Evolutionary conservation across 2,113 vertebrate genomes (phyloP), one percentile per base, ranked within the genome.

Genomic region (Corythornis vintsioides): DNA sequence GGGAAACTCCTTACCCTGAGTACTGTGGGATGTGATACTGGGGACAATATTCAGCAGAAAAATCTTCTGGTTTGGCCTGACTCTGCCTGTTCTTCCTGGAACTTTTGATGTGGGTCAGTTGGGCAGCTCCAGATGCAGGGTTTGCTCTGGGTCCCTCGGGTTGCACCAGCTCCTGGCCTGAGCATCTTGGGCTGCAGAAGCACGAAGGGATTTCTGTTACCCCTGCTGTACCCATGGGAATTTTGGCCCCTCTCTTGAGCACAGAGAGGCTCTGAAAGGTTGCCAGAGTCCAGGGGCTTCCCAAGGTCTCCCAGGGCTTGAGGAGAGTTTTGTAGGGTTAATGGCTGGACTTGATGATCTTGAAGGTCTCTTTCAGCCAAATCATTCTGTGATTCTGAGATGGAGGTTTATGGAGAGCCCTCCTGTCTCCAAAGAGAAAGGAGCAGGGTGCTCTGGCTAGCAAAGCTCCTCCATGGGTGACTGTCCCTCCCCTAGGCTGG

Each of bases 1-100:
- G 26, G 74, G 26, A 33, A 84, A 75, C 7, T 31, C 22, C 75
- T 69, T 10, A 2, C 66, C 24, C n/a, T 26, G 24, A 11, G 4
- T 7, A 2, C 11, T 52, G 2, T 2, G 3, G 65, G 65, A 11
- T 25, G 2, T 3, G 11, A 42, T 2, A 1, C 9, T 3, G 2
- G 72, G 50, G 20, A 9, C 21, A 1, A 4, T 4, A 4, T 10
- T n/a, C 5, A 22, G 60, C 18, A 74, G 60, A 45, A 77, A 79
- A 21, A 40, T 19, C 9, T 47, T 17, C 7, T 24, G 0, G 33
- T 65, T 65, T 25, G 3, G 42, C 52, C 81, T 20, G 18, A 5
- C 13, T 4, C 25, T 55, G 53, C 28, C 22, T 28, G 40, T 10
- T 71, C 53, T 47, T 57, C 20, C 33, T 57, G 13, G 22, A 3